A percentile compares a stretch with the other conserved stretches of the same genome.
Evolutionary conservation across 2,888 invertebrate genomes (phyloP).

Genomic region (Bembecia ichneumoniformis): DNA sequence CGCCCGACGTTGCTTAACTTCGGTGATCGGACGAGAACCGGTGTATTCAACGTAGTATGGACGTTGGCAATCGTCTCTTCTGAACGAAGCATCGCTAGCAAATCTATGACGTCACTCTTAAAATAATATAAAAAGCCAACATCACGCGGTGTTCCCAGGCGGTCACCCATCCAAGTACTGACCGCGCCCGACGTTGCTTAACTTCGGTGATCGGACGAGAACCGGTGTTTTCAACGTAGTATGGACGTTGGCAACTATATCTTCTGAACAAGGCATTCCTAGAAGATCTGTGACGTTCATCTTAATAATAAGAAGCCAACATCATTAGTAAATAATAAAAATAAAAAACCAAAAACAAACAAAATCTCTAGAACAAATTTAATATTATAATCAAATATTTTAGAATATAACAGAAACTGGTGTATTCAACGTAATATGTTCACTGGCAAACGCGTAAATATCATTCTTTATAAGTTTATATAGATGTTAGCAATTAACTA

Average conservation of each 20-base stretch:
- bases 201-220: constrained; percentile 23
- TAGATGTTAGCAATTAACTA: no score
- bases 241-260: constrained; percentile 11
- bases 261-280: no score
- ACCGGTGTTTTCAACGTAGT: constrained; percentile 19
- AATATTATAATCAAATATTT: no score
- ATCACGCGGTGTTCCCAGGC: constrained; percentile 19
- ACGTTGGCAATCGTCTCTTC: constrained; percentile 8
- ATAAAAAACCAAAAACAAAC: background rate
- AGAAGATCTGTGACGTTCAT: no score
- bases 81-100: background rate
- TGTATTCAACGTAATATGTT: background rate
- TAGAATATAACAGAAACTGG: background rate
- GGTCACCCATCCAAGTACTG: constrained; percentile 22
- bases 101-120: no score
- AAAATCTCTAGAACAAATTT: no score
- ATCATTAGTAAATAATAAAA: constrained; percentile 7
- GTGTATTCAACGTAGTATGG: constrained; percentile 18
- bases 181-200: constrained; percentile 19
- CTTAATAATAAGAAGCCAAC: constrained; percentile 15
- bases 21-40: constrained; percentile 21
- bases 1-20: constrained; percentile 20
- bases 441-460: no score
- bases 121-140: constrained; percentile 12
- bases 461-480: no score